Evolutionary conservation across 2,888 invertebrate species (phyloP).

Genomic region (Globia sparganii): DNA sequence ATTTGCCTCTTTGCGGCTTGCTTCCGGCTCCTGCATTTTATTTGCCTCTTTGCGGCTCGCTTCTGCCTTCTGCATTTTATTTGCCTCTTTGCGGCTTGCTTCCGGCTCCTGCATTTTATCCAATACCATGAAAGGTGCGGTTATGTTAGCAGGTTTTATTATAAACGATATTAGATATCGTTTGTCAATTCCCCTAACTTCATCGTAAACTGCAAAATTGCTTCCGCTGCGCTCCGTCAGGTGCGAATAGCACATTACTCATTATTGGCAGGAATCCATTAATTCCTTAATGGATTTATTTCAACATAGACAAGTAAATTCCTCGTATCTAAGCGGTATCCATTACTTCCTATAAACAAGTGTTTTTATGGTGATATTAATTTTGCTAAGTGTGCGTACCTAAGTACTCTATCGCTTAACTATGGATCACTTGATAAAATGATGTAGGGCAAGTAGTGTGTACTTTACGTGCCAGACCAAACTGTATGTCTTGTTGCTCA

Average conservation of each 20-base stretch:
- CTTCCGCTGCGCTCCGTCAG: not conserved
- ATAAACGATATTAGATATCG: not conserved
- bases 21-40: not conserved
- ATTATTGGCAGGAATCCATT: conserved; percentile 26
- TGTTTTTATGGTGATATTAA: conserved; percentile 38
- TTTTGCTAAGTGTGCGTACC: conserved; percentile 27
- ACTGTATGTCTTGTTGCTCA: not conserved
- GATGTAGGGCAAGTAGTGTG: not conserved
- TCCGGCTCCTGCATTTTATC: not conserved
- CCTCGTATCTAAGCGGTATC: conserved; percentile 8
- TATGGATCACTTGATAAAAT: conserved; percentile 2
- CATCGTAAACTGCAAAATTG: not conserved
- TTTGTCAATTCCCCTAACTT: not conserved
- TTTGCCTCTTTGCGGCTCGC: not conserved
- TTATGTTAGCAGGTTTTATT: not conserved
- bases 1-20: not conserved
- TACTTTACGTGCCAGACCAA: not conserved
- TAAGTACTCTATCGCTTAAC: not conserved
- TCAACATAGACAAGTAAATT: conserved; percentile 3
- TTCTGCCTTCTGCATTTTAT: not conserved
- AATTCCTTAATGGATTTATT: conserved; percentile 18
- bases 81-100: not conserved
- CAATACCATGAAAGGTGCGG: not conserved
- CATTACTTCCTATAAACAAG: conserved; percentile 21
- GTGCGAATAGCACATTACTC: conserved; percentile 11